Evolutionary conservation across 2,113 vertebrate species (phyloP), one percentile per base, ranked within the genome.

Genomic region (Misgurnus anguillicaudatus): DNA sequence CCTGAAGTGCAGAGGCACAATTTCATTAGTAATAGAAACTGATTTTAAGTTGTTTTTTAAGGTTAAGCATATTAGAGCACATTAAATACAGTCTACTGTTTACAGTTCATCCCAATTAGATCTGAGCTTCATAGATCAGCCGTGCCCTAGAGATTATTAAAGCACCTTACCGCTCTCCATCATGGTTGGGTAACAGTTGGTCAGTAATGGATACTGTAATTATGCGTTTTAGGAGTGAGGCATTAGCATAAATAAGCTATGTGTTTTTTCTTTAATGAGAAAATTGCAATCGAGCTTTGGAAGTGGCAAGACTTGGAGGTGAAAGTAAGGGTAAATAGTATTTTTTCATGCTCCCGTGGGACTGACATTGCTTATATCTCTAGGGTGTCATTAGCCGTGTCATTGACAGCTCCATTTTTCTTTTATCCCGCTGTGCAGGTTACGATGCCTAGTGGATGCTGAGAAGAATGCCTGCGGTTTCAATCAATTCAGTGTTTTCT

Each of bases 191-290:
- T 41, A 76, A 64, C 71, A 72, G 77, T 84, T 63, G 73, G 80
- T 81, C 83, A 82, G 24, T 75, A 76, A 79, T 66, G 79, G 53
- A 77, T 48, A 53, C 36, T 42, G 39, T 55, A 66, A 83, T 78
- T 74, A 72, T 55, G 60, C 24, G 11, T 64, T 77, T 78, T 36
- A 55, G 66, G 45, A 75, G 41, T 21, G n/a, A 19, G 5, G 51
- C 69, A 80, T 84, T 82, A 77, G 53, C 62, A 61, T 67, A 67
- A 73, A 78, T 62, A 80, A 70, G 55, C 31, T 14, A 60, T 36
- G 41, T 24, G 45, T 38, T 78, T 63, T 64, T 57, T 47, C 31
- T 45, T n/a, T 75, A 64, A 75, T 61, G 48, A 75, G 31, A 61
- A 70, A 70, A 70, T 69, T 71, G 5, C 64, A 60, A 53, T 67